These are phyloP conservation scores for Sebastes oblongus DNA, from an alignment of 2,797 vertebrate genomes.

Conservation along the genomic window DNA sequence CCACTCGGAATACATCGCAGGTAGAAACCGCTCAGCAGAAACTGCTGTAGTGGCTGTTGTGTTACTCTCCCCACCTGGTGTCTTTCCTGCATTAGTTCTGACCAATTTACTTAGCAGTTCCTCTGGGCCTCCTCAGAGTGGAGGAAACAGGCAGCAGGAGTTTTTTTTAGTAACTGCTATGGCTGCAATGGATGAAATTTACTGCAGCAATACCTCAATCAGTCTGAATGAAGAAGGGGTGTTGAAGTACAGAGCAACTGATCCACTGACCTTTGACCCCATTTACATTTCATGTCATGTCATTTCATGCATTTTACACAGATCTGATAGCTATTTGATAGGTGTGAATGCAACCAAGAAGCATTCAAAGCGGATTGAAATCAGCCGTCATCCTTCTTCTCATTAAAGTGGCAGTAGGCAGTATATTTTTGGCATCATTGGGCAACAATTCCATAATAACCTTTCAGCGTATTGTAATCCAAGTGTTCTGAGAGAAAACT, in stretches of 20 bases:
- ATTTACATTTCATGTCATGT: neutral
- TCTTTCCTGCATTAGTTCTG: conserved; percentile 61
- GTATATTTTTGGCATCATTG: no score
- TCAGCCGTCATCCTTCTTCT: neutral
- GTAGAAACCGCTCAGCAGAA: conserved; percentile 2
- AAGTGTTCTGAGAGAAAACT: no score
- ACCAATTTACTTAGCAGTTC: conserved; percentile 58
- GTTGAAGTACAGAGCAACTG: neutral
- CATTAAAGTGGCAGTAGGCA: neutral
- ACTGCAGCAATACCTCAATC: neutral
- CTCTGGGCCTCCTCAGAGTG: conserved; percentile 32
- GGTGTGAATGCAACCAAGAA: neutral
- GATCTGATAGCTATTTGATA: neutral
- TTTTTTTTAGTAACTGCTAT: conserved; percentile 21
- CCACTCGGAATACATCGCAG: conserved; percentile 8
- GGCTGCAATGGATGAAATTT: conserved; percentile 30
- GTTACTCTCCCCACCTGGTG: conserved; percentile 47
- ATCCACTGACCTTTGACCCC: conserved; percentile 4
- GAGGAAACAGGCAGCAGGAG: conserved; percentile 29
- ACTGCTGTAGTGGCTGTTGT: conserved; percentile 31
- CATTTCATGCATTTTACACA: neutral
- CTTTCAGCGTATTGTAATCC: no score
- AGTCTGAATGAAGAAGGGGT: neutral
- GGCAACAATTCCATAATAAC: no score
- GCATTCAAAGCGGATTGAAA: neutral